phyloP scores from a whole-genome alignment of 2,888 invertebrate genomes.

The Agonopterix subpropinquella region DNA sequence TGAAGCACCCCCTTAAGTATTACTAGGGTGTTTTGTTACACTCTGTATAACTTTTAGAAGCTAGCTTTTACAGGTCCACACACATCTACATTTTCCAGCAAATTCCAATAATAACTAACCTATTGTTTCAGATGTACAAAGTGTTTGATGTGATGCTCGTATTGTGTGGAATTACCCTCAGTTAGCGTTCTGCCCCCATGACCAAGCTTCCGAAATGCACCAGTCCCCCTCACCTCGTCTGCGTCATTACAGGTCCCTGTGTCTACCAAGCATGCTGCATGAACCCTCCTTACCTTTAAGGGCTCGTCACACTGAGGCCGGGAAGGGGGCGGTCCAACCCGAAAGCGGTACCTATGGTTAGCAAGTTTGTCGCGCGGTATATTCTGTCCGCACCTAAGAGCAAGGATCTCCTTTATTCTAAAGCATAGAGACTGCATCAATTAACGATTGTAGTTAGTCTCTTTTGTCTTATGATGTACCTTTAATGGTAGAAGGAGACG shows the following conservation, averaged over 20 bases:
- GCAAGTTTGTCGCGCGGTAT: too few species aligned
- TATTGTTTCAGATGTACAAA: conserved; percentile 73
- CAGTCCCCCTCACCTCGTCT: conserved; percentile 81
- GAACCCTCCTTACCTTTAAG: neutral
- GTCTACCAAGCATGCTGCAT: conserved; percentile 45
- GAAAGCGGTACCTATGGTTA: too few species aligned
- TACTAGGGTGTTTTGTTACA: too few species aligned
- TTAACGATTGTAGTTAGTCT: too few species aligned
- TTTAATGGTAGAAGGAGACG: too few species aligned
- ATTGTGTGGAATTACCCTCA: conserved; percentile 61
- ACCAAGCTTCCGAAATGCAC: conserved; percentile 77
- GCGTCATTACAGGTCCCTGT: conserved; percentile 86
- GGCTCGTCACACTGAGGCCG: neutral
- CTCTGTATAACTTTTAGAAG: too few species aligned
- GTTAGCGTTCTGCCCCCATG: conserved; percentile 58
- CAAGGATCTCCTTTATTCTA: too few species aligned
- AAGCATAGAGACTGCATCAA: too few species aligned
- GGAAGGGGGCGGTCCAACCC: too few species aligned
- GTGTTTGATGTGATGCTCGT: conserved; percentile 64
- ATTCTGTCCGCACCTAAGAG: too few species aligned
- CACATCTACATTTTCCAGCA: neutral
- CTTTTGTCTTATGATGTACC: too few species aligned
- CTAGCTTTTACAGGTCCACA: neutral
- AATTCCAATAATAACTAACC: conserved; percentile 5
- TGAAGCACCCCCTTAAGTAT: too few species aligned